Evolutionary conservation across 2,797 vertebrate species (phyloP).

Genomic region (Paedocypris micromegethes): DNA sequence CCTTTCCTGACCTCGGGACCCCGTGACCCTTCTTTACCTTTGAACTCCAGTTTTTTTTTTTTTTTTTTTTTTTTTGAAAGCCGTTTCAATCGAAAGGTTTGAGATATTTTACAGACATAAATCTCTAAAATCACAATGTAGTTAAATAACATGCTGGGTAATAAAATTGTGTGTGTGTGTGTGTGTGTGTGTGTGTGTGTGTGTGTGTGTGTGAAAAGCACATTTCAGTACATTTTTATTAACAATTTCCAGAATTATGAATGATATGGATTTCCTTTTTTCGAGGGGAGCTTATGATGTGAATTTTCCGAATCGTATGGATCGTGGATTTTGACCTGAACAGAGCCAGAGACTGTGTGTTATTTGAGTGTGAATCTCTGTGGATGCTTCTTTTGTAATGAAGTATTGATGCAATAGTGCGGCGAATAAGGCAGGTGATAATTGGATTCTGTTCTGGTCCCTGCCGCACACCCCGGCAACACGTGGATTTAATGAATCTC

Average conservation of each 20-base stretch:
- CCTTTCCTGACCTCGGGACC: constrained; percentile 25
- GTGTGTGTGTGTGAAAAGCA: too few species aligned
- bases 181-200: too few species aligned
- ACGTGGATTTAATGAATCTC: constrained; percentile 61
- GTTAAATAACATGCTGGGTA: too few species aligned
- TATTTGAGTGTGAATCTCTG: constrained; percentile 40
- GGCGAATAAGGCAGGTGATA: constrained; percentile 65
- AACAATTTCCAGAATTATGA: too few species aligned
- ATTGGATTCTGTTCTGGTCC: constrained; percentile 72
- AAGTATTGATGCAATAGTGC: constrained; percentile 69
- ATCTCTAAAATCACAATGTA: too few species aligned
- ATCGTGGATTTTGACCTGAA: constrained; percentile 9
- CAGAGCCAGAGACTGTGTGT: constrained; percentile 20
- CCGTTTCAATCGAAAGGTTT: background rate
- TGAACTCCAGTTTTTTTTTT: constrained; percentile 19
- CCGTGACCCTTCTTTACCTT: constrained; percentile 22
- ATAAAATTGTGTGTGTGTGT: too few species aligned
- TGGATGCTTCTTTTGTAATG: constrained; percentile 60
- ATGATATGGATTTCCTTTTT: too few species aligned
- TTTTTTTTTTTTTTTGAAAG: background rate
- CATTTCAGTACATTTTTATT: too few species aligned
- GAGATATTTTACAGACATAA: background rate
- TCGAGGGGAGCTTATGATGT: too few species aligned
- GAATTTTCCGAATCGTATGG: background rate
- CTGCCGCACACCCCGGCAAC: constrained; percentile 60